Base-by-base conservation (phyloP, 2,113 vertebrate genomes). In the Coptodon bakossiorum region DNA sequence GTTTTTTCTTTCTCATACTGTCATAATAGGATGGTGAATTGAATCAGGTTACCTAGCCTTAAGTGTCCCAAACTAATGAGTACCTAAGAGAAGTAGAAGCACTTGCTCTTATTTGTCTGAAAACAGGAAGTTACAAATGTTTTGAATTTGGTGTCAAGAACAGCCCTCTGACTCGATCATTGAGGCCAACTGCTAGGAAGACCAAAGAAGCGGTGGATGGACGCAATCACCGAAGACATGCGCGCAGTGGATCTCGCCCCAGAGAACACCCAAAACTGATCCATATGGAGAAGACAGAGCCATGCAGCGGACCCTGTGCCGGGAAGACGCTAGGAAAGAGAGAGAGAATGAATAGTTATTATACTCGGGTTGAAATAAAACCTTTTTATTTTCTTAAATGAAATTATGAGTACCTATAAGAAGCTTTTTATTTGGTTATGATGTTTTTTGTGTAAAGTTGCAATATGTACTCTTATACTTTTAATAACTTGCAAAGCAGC, bases 161-260 rank as follows among this genome's bases (percentile, higher is more conserved):
- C 56, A 29, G 56, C 24, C 56, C 13, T 29, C 0, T 7, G 0
- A 16, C 56, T 59, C 7, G 0, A 29, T 4, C 24, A 13, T 59
- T 29, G 29, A 59, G 24, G 56, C 56, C 24, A 29, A 16, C 56
- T 16, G 24, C 3, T 3, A 29, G 13, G 56, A 59, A 59, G 7
- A 59, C 56, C 56, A 29, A 59, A 59, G 56, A 59, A 5, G 56
- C 24, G 3, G 24, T 57, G 7, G 2, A 4, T 57, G 24, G 56
- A 59, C 4, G 7, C 24, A 59, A 9, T 59, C 56, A 9, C 56
- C 24, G 0, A 59, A 59, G 24, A 59, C 24, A 59, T 59, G 27
- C 8, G 7, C 1, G 1, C 57, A 17, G 57, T 59, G 57, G 0
- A 1, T 17, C 13, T 59, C 7, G 1, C 56, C 56, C 56, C 13